Conservation (phyloP, 2,888 invertebrate species). For the Peribatodes rhomboidaria region DNA sequence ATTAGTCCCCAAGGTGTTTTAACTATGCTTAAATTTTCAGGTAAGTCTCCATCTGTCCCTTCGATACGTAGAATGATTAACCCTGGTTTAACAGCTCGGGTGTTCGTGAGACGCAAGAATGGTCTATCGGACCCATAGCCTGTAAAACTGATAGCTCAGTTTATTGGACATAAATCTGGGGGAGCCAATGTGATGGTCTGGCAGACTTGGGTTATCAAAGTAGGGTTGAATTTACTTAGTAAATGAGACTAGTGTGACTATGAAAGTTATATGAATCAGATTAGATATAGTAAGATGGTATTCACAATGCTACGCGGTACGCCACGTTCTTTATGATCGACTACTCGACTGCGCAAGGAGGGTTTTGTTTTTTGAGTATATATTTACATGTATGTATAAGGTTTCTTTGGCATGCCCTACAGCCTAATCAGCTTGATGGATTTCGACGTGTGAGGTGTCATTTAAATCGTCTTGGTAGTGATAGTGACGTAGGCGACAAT, state of each 20-base stretch:
- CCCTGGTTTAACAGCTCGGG: slow-evolving; percentile 28
- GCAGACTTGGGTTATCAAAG: slow-evolving; percentile 17
- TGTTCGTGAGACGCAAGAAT: slow-evolving; percentile 33
- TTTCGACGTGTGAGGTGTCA: too few relatives aligned
- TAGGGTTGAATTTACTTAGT: neutral
- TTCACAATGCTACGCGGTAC: too few relatives aligned
- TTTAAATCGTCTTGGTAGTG: too few relatives aligned
- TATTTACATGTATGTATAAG: too few relatives aligned
- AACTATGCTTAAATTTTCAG: neutral
- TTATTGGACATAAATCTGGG: slow-evolving; percentile 41
- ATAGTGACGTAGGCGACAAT: too few relatives aligned
- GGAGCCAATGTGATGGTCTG: slow-evolving; percentile 6
- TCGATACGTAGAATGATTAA: slow-evolving; percentile 8
- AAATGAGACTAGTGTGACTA: too few relatives aligned
- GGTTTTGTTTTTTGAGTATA: too few relatives aligned
- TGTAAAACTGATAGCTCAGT: slow-evolving; percentile 40
- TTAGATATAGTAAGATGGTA: too few relatives aligned
- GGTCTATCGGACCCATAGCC: slow-evolving; percentile 35
- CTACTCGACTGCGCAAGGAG: too few relatives aligned
- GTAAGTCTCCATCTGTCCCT: neutral
- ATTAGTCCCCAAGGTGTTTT: neutral
- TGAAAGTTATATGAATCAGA: neutral
- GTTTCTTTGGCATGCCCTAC: too few relatives aligned
- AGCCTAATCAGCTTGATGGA: too few relatives aligned
- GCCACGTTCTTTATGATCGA: too few relatives aligned